These are phyloP conservation scores for Scelioninae gen. 1 DNA, from an alignment of 2,888 invertebrate genomes.

Conservation along the genomic window DNA sequence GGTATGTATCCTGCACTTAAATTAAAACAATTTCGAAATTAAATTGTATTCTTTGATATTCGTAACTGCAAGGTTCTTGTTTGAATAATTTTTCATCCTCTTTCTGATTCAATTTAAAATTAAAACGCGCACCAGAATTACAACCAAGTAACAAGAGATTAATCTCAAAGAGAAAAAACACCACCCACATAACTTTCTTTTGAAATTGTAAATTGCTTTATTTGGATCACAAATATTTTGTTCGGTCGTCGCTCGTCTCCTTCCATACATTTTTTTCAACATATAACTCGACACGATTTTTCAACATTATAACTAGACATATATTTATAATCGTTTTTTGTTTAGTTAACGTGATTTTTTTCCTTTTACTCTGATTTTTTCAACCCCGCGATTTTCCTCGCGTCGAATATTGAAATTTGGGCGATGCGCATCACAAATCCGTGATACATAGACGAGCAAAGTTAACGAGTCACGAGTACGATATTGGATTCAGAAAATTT, in stretches of 20 bases:
- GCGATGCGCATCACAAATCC: constrained; percentile 69
- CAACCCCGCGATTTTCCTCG: background rate
- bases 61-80: constrained; percentile 44
- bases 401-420: constrained; percentile 69
- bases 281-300: constrained; percentile 7
- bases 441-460: constrained; percentile 73
- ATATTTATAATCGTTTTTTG: background rate
- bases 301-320: too few relatives aligned
- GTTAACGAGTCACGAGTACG: constrained; percentile 81
- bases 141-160: constrained; percentile 56
- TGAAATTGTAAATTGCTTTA: constrained; percentile 56
- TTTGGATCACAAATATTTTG: constrained; percentile 57
- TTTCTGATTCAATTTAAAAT: constrained; percentile 58
- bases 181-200: constrained; percentile 27
- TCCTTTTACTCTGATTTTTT: background rate
- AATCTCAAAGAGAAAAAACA: constrained; percentile 56
- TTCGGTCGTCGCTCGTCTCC: background rate
- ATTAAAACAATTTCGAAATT: constrained; percentile 52
- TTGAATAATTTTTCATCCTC: constrained; percentile 60
- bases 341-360: background rate
- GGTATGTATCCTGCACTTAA: constrained; percentile 15
- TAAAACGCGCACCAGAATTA: constrained; percentile 51
- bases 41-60: constrained; percentile 57
- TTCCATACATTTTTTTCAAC: constrained; percentile 1
- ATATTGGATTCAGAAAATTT: constrained; percentile 81